These are phyloP conservation scores for Cotesia typhae DNA, from an alignment of 1,140 invertebrate species.

Conservation along the genomic window DNA sequence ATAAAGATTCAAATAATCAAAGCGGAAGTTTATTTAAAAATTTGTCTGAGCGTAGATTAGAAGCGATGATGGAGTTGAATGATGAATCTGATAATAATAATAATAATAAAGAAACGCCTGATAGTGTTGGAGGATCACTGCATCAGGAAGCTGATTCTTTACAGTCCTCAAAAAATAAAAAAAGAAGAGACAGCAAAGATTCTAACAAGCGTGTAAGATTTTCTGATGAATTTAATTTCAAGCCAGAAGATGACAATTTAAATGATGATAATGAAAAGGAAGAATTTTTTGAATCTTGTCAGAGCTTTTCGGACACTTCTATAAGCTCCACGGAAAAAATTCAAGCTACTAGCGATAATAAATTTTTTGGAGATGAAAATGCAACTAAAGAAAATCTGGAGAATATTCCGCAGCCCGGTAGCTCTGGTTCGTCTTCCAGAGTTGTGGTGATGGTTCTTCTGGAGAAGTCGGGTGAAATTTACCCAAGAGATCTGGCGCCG, in stretches of 20 bases:
- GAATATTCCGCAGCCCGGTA: neutral
- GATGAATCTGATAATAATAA: neutral
- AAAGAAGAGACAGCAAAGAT: slow-evolving; percentile 25
- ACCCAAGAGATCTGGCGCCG: slow-evolving; percentile 44
- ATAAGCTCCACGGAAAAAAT: slow-evolving; percentile 1
- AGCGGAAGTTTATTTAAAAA: neutral
- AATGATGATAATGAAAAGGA: slow-evolving; percentile 37
- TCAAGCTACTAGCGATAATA: neutral
- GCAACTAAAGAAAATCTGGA: slow-evolving; percentile 14
- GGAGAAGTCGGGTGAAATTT: slow-evolving; percentile 42
- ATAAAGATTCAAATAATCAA: slow-evolving; percentile 8
- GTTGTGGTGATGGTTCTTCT: slow-evolving; percentile 57
- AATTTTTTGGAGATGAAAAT: neutral
- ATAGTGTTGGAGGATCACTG: neutral
- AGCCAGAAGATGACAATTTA: neutral
- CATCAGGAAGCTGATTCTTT: neutral
- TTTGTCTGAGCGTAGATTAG: slow-evolving; percentile 30
- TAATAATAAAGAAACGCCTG: no score
- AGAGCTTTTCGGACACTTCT: slow-evolving; percentile 39
- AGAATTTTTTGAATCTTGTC: slow-evolving; percentile 46
- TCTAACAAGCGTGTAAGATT: slow-evolving; percentile 48
- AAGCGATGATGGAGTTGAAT: slow-evolving; percentile 37
- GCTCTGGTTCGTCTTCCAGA: slow-evolving; percentile 35
- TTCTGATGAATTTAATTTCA: slow-evolving; percentile 41
- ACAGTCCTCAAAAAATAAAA: neutral